Evolutionary conservation across 2,797 vertebrate genomes (phyloP), one percentile per base, ranked within the genome.

Genomic region (Sphenodon punctatus): DNA sequence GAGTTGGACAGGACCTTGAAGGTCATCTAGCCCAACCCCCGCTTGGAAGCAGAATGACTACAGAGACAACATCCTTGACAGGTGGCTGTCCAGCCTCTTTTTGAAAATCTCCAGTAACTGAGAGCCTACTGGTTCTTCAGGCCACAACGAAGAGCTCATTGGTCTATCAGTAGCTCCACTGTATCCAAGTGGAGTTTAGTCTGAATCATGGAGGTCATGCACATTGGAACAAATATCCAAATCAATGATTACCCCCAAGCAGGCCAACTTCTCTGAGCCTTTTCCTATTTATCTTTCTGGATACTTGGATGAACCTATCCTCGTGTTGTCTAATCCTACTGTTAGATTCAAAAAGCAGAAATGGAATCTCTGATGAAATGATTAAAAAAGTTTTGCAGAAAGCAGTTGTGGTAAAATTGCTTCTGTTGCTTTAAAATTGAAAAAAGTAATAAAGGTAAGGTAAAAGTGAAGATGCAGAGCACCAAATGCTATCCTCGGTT

Each of bases 191-290:
- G 19, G 59, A 59, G 64, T 0, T 22, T 11, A 7, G 30, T 7
- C 1, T 0, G n/a, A 65, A 34, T 4, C 42, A 39, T n/a, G 65
- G 30, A 20, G 55, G 22, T 48, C 42, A 17, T 75, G 42, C 9
- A 2, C 4, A 45, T 25, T 3, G 0, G 7, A 3, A 56, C 74
- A 2, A 5, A 4, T 4, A 14, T 1, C 20, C 70, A 19, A 15
- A 38, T 23, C 13, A 39, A 12, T 4, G 45, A 42, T 42, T 46
- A 19, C 6, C 11, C 46, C 22, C 0, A 8, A 34, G 65, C 49
- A 53, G 38, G 2, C 4, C 65, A 46, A 22, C 27, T 43, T 13
- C 32, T 46, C 53, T 46, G 13, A 72, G 34, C 22, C 1, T 4
- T 15, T 3, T 0, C 32, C 5, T 49, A 48, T 45, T 48, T 55